Conservation (phyloP, 2,888 invertebrate species). For the Drosophila siamana region DNA sequence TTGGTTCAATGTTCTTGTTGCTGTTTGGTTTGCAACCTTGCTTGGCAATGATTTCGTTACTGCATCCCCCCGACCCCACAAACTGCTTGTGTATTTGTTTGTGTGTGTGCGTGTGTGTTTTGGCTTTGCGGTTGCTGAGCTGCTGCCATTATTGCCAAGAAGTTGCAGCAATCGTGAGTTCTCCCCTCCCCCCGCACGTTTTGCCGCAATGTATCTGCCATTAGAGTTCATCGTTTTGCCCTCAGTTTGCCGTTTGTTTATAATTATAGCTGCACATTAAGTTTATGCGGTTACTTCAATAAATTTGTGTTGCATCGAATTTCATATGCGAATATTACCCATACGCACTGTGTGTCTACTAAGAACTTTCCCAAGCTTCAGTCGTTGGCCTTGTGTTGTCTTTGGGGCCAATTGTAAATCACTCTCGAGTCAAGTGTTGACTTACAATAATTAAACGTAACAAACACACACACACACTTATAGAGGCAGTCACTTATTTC, state of each 20-base stretch:
- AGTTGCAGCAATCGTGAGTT: slow-evolving; percentile 26
- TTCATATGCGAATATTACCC: slow-evolving; percentile 34
- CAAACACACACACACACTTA: slow-evolving; percentile 33
- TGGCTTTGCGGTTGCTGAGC: slow-evolving; percentile 54
- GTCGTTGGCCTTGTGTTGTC: slow-evolving; percentile 61
- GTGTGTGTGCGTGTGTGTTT: slow-evolving; percentile 38
- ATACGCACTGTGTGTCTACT: slow-evolving; percentile 43
- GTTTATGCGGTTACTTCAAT: slow-evolving; percentile 15
- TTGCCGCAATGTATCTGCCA: slow-evolving; percentile 63
- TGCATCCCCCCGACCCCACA: slow-evolving; percentile 14
- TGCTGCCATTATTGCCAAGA: slow-evolving; percentile 63
- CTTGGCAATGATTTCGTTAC: slow-evolving; percentile 62
- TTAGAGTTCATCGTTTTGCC: background rate
- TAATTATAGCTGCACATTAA: slow-evolving; percentile 15
- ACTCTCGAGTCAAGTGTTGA: slow-evolving; percentile 66
- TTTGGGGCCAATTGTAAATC: slow-evolving; percentile 59
- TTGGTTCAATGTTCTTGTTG: slow-evolving; percentile 44
- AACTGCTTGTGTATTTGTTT: slow-evolving; percentile 1
- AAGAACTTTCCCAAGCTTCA: slow-evolving; percentile 12
- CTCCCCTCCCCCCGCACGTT: background rate
- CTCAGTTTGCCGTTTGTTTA: slow-evolving; percentile 26
- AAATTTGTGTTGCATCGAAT: slow-evolving; percentile 29
- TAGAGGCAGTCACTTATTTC: background rate
- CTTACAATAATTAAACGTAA: slow-evolving; percentile 64
- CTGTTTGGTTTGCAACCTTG: slow-evolving; percentile 62